Conservation (phyloP, 2,113 vertebrate genomes). For the Dasyprocta punctata region DNA sequence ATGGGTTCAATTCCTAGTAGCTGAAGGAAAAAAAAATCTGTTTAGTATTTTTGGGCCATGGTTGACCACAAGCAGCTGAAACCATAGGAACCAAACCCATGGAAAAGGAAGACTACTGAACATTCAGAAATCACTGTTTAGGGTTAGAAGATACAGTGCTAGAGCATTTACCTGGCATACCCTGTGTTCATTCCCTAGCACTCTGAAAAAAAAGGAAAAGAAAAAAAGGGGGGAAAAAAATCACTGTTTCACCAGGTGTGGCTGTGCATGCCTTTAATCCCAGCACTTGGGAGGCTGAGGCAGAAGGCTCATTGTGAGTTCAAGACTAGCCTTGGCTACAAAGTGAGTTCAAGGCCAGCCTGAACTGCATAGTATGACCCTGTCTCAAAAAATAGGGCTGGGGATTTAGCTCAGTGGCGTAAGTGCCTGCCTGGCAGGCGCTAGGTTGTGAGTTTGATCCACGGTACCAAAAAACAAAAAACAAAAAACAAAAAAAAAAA, state of each 20-base stretch:
- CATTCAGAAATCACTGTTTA: not conserved
- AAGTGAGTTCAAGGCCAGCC: no score
- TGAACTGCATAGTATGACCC: no score
- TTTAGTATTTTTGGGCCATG: not conserved
- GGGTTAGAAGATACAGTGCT: not conserved
- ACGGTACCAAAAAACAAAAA: no score
- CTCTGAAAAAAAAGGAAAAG: not conserved
- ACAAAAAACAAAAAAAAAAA: no score
- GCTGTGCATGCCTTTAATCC: no score
- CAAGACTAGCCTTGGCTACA: no score
- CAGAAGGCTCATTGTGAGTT: no score
- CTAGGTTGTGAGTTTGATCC: no score
- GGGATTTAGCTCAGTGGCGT: no score
- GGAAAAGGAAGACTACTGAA: not conserved
- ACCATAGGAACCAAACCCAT: not conserved
- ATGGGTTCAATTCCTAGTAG: not conserved
- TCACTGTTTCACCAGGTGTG: conserved; percentile 20
- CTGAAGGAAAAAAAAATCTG: not conserved
- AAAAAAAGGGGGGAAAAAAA: not conserved
- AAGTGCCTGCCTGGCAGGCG: no score
- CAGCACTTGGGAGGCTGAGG: no score
- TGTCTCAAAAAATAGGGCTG: no score
- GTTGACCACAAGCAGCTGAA: not conserved
- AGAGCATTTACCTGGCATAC: not conserved
- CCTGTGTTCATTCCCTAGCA: not conserved